Conservation (phyloP, 2,113 vertebrate species). For the Toxotes jaculatrix region DNA sequence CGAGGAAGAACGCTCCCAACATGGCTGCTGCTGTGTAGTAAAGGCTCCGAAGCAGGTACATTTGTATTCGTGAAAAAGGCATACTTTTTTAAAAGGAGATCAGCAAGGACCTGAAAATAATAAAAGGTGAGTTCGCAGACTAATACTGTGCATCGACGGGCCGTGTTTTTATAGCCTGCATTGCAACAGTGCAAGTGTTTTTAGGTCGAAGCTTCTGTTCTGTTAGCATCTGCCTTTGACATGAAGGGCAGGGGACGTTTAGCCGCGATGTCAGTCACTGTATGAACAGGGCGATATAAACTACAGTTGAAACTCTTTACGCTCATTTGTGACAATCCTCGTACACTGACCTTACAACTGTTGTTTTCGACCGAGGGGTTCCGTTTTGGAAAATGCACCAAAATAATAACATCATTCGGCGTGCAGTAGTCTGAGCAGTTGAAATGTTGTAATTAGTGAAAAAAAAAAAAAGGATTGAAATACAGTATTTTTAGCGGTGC, state of each 20-base stretch:
- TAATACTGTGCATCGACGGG: background rate
- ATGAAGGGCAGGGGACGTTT: conserved; percentile 37
- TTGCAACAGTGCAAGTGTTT: background rate
- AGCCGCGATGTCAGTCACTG: background rate
- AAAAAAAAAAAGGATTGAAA: too few relatives aligned
- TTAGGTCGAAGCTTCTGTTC: background rate
- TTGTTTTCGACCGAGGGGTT: background rate
- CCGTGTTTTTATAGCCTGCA: background rate
- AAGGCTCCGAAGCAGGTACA: background rate
- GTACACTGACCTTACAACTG: background rate
- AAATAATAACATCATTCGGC: background rate
- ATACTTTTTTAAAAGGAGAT: background rate
- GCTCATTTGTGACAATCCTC: background rate
- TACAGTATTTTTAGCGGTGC: background rate
- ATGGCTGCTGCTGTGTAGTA: conserved; percentile 73
- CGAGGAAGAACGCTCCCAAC: conserved; percentile 50
- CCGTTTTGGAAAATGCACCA: background rate
- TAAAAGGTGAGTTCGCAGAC: conserved; percentile 33
- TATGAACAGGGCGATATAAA: background rate
- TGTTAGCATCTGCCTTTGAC: conserved; percentile 62
- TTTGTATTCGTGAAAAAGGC: background rate
- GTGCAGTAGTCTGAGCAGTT: background rate
- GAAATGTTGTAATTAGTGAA: background rate
- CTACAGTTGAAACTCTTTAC: background rate
- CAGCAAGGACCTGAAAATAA: background rate